These are phyloP conservation scores for Beroe ovata DNA, from an alignment of 37 sponge, comb jelly and placozoan species.

Conservation along the genomic window DNA sequence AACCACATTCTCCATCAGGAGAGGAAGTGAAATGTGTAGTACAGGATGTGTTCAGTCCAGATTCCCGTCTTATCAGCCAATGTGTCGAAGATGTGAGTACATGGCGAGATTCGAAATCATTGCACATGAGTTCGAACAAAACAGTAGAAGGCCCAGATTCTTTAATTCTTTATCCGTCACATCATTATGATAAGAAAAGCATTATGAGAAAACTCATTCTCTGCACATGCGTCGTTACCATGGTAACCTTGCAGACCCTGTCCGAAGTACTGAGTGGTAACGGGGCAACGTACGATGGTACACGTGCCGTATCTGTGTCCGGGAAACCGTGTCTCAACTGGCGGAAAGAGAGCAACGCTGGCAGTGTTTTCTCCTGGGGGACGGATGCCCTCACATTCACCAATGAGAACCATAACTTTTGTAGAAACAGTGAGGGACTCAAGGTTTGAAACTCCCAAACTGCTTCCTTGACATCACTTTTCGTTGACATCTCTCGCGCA, in stretches of 20 bases:
- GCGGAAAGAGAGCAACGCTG: not conserved
- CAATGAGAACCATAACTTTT: constrained; percentile 58
- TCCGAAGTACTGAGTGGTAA: not conserved
- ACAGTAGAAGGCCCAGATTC: no score
- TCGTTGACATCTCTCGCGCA: no score
- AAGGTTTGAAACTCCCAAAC: not conserved
- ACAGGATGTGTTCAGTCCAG: constrained; percentile 32
- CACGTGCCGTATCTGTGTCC: not conserved
- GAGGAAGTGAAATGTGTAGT: constrained; percentile 27
- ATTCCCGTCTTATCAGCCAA: not conserved
- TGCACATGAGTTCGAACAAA: no score
- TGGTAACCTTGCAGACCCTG: no score
- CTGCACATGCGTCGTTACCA: no score
- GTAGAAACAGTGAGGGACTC: constrained; percentile 15
- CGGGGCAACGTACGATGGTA: not conserved
- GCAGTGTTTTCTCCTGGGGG: not conserved
- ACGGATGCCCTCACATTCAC: not conserved
- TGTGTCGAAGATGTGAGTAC: not conserved
- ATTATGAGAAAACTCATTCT: no score
- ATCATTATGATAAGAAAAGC: no score
- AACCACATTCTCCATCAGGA: no score
- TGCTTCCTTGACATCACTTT: no score
- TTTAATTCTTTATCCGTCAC: no score
- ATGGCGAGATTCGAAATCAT: no score
- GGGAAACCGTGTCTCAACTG: constrained; percentile 19